phyloP scores from a whole-genome alignment of 37 sponge, comb jelly and placozoan species.

The Spongilla lacustris region DNA sequence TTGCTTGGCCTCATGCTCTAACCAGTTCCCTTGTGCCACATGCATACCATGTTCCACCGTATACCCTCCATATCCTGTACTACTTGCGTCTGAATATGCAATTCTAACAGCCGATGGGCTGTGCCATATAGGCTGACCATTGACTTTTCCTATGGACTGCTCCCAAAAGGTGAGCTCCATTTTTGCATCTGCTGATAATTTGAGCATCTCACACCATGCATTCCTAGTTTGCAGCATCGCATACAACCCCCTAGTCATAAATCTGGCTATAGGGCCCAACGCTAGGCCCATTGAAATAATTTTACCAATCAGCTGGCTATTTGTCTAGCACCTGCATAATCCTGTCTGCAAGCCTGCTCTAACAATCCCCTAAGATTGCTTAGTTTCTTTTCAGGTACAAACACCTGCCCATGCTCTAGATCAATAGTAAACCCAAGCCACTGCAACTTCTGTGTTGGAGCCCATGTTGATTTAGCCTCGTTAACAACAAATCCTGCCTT shows the following conservation, averaged over 20 bases:
- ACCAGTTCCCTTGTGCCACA: conserved; percentile 24
- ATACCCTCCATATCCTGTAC: conserved; percentile 45
- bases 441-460: neutral
- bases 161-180: conserved; percentile 21
- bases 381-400: conserved; percentile 10
- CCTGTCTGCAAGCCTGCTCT: neutral
- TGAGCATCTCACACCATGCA: conserved; percentile 6
- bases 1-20: neutral
- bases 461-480: conserved; percentile 13
- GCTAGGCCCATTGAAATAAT: conserved; percentile 26
- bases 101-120: conserved; percentile 26
- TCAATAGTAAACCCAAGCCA: conserved; percentile 34
- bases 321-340: neutral
- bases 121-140: conserved; percentile 30
- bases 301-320: conserved; percentile 21
- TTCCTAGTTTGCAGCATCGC: neutral
- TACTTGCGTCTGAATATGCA: conserved; percentile 46
- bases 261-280: neutral
- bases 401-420: conserved; percentile 13
- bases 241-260: conserved; percentile 23
- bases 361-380: neutral
- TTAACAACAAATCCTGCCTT: conserved; percentile 18
- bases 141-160: neutral
- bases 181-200: too few species aligned
- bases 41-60: neutral